Evolutionary conservation across 2,113 vertebrate genomes (phyloP), one percentile per base, ranked within the genome.

Genomic region (Nanorana parkeri): DNA sequence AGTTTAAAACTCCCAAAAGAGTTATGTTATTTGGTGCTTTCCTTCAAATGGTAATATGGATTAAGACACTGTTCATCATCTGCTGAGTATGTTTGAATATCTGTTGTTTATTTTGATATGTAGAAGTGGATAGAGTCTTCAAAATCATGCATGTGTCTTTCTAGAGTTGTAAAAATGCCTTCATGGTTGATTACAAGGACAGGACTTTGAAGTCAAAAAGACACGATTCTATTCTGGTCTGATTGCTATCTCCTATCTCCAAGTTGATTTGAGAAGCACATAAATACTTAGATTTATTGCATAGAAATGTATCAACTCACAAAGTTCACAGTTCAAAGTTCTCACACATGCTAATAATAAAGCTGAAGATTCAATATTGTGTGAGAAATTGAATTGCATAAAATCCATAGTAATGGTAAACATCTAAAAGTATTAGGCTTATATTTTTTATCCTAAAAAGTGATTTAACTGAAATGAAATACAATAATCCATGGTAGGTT

Each of bases 251-350:
- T 75, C 55, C 15, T 47, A 47, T 47, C 41, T 47, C 41, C 20
- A 21, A 7, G 26, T 36, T 36, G 26, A 60, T 78, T 67, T 24
- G 28, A 65, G 11, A 54, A 65, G 16, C 64, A 68, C 17, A 32
- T 79, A 24, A 54, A 68, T 79, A 68, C 41, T 52, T 29, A 58
- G 28, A 21, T 29, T 79, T 68, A 79, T 79, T 68, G 32, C 65
- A 51, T 13, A 68, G 20, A 58, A 29, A 58, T 21, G 68, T 79
- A 23, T 58, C 19, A 28, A 29, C 24, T 32, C 17, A 15, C 52
- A 54, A 6, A n/a, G 47, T 79, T 68, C 65, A 54, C 20, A 79
- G 77, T 68, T 68, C 65, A 68, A 68, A 79, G 77, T 79, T 23
- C 64, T 4, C 3, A 23, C 26, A 52, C 41, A 60, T 60, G 61